Conservation (phyloP, 2,797 vertebrate genomes). For the Pelodytes ibericus region DNA sequence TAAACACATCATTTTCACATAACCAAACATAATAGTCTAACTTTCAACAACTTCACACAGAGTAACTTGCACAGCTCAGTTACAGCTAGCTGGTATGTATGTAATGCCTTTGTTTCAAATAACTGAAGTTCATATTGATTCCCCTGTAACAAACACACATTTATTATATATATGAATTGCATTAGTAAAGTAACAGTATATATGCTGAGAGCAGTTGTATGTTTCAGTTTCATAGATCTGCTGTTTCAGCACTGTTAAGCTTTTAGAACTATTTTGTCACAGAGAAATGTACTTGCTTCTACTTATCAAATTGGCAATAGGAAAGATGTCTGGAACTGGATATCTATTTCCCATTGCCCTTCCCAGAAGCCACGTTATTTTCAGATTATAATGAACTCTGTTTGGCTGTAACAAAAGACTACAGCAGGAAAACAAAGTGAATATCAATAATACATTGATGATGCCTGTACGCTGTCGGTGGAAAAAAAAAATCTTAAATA, state of each 20-base stretch:
- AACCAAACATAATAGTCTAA: too few species aligned
- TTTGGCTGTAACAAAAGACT: not conserved
- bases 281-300: constrained; percentile 10
- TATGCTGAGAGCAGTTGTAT: not conserved
- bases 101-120: not conserved
- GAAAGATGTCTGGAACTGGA: not conserved
- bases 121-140: not conserved
- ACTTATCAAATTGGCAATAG: constrained; percentile 1
- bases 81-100: too few species aligned
- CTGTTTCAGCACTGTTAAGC: constrained; percentile 32
- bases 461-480: too few species aligned
- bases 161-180: constrained; percentile 1
- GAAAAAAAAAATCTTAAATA: too few species aligned
- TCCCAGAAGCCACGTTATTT: constrained; percentile 31
- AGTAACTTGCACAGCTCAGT: too few species aligned
- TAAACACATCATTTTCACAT: too few species aligned
- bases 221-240: not conserved
- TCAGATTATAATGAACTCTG: not conserved
- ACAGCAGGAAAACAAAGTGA: not conserved
- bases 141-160: not conserved
- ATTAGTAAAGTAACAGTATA: constrained; percentile 7
- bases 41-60: too few species aligned
- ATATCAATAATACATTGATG: not conserved
- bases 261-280: constrained; percentile 13
- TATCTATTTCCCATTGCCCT: constrained; percentile 15